Conservation (phyloP, 2,888 invertebrate genomes). For the Dione vanillae region DNA sequence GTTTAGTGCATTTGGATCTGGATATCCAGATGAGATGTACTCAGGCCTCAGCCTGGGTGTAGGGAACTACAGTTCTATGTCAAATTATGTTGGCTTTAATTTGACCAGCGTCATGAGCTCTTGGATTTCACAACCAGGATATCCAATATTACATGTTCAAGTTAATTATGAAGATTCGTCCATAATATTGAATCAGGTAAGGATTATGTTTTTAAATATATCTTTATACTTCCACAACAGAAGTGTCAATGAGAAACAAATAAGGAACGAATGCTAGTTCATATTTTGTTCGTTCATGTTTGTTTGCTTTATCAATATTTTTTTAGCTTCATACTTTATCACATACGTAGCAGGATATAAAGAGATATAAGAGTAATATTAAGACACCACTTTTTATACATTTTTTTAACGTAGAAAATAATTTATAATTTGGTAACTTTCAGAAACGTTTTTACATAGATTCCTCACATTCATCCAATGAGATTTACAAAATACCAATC, state of each 20-base stretch:
- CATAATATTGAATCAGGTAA: conserved; percentile 68
- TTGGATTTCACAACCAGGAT: conserved; percentile 73
- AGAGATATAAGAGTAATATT: no score
- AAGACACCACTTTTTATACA: no score
- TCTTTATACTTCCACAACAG: conserved; percentile 51
- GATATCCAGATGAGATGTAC: conserved; percentile 80
- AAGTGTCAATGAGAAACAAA: no score
- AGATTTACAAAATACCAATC: conserved; percentile 75
- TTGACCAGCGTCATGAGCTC: conserved; percentile 67
- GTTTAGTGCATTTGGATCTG: conserved; percentile 71
- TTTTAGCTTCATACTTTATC: no score
- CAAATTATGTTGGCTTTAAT: conserved; percentile 57
- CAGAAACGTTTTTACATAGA: conserved; percentile 74
- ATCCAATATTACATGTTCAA: conserved; percentile 68
- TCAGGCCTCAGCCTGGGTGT: conserved; percentile 69
- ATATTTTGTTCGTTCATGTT: no score
- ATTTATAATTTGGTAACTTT: conserved; percentile 46
- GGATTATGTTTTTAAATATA: conserved; percentile 64
- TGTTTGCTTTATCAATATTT: no score
- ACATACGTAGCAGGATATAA: no score
- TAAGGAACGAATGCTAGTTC: no score
- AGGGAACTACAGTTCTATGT: conserved; percentile 55
- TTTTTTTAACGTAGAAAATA: no score
- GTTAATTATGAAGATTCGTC: conserved; percentile 63
- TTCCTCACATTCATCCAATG: conserved; percentile 60